phyloP scores from a whole-genome alignment of 2,888 invertebrate species.

The Drosophila quasianomalipes region DNA sequence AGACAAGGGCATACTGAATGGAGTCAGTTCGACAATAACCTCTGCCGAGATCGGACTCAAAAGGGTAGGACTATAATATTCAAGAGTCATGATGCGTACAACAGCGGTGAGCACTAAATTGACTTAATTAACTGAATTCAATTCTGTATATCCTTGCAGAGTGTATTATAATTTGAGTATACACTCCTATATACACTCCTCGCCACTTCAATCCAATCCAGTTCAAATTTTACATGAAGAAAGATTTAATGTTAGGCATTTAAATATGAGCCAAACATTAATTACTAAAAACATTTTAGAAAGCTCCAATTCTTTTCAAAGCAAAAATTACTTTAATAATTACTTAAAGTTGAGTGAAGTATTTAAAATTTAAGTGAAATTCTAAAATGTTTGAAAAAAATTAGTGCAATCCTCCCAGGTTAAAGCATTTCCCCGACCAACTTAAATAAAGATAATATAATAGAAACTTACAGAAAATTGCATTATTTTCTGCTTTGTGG shows the following conservation, averaged over 20 bases:
- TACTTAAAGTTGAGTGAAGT: no score
- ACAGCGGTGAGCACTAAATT: constrained; percentile 50
- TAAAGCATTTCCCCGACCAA: background rate
- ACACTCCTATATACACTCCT: background rate
- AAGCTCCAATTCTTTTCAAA: background rate
- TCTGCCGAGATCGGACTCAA: constrained; percentile 36
- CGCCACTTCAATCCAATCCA: background rate
- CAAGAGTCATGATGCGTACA: constrained; percentile 41
- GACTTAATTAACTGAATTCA: background rate
- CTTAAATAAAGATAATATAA: background rate
- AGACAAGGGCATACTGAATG: constrained; percentile 54
- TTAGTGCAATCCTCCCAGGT: background rate
- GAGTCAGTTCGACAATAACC: constrained; percentile 56
- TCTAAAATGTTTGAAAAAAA: background rate
- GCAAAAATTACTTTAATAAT: background rate
- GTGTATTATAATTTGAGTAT: background rate
- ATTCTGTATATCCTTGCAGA: background rate
- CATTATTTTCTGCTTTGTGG: background rate
- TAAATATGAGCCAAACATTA: background rate
- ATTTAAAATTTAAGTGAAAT: background rate
- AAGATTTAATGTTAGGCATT: background rate
- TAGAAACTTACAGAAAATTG: background rate
- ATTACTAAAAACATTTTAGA: background rate
- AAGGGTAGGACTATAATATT: constrained; percentile 24
- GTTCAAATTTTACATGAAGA: background rate